Evolutionary conservation across 2,888 invertebrate genomes (phyloP).

Genomic region (Rotaria magnacalcarata): DNA sequence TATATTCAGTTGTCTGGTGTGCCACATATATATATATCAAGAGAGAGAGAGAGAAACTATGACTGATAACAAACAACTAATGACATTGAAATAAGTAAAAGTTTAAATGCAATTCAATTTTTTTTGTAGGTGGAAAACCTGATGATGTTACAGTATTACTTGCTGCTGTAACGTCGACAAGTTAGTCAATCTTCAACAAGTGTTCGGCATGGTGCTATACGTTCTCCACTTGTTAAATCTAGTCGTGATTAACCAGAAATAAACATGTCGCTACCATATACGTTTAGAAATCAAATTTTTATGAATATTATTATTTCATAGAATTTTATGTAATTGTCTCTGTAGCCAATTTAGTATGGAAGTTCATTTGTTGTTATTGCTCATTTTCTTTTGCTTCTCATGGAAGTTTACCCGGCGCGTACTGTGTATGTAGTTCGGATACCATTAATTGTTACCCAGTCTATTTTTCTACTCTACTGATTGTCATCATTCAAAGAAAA

Average conservation of each 20-base stretch:
- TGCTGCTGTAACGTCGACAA: background rate
- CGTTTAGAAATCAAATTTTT: background rate
- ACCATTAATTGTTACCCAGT: background rate
- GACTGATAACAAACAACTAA: too few relatives aligned
- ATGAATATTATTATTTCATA: background rate
- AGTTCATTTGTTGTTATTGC: background rate
- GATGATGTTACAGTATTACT: slow-evolving; percentile 45
- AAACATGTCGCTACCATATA: background rate
- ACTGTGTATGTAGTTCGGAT: background rate
- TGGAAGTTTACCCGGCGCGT: background rate
- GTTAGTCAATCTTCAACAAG: background rate
- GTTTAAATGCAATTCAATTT: background rate
- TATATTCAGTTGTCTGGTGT: too few relatives aligned
- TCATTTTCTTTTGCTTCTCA: background rate
- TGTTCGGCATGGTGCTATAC: background rate
- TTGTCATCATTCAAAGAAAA: background rate
- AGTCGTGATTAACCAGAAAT: background rate
- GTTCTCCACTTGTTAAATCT: background rate
- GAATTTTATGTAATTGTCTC: background rate
- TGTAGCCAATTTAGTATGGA: background rate
- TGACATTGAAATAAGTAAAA: too few relatives aligned
- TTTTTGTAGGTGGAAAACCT: slow-evolving; percentile 45
- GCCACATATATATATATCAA: too few relatives aligned
- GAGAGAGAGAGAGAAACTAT: too few relatives aligned
- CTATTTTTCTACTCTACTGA: background rate